Evolutionary conservation across 2,113 vertebrate genomes (phyloP), one percentile per base, ranked within the genome.

Genomic region (Turdus rufiventris): DNA sequence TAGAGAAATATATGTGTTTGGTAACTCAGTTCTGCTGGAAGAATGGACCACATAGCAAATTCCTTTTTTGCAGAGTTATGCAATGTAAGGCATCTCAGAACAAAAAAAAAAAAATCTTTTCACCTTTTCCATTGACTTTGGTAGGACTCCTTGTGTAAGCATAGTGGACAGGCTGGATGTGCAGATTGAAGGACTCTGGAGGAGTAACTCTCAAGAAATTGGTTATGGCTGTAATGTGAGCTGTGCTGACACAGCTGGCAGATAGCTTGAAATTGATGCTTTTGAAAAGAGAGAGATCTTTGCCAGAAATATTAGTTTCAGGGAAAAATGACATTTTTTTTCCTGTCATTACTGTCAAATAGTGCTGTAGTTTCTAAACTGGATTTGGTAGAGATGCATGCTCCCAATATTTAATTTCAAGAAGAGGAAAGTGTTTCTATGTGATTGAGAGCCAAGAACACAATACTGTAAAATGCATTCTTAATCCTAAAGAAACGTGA

Each of bases 231-330:
- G 23, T 80, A 86, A 90, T 84, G 71, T 54, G 88, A 92, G 85
- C 85, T 88, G 84, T 88, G 89, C 93, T 94, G 94, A 94, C 85
- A 72, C 67, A 94, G 75, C 84, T 88, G 71, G 91, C 66, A 88
- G 84, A 88, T 61, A 96, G 43, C 83, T 88, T 58, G 65, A 86
- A 96, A 96, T 57, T 90, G 61, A 93, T 94, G 79, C 79, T 87
- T 86, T 89, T 84, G 58, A 80, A 86, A 91, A 75, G 33, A 90
- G 61, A 87, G 4, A 83, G n/a, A 76, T 82, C 79, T 92, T 89
- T 75, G 82, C 85, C 91, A 96, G 72, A 94, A 96, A 82, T 91
- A 94, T n/a, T 79, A 57, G 54, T 88, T 91, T 91, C 72, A 68
- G 74, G 62, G 66, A 67, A 74, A 95, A 93, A 81, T 85, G 10